Conservation (phyloP, 1,140 invertebrate genomes). For the Bombus impatiens region DNA sequence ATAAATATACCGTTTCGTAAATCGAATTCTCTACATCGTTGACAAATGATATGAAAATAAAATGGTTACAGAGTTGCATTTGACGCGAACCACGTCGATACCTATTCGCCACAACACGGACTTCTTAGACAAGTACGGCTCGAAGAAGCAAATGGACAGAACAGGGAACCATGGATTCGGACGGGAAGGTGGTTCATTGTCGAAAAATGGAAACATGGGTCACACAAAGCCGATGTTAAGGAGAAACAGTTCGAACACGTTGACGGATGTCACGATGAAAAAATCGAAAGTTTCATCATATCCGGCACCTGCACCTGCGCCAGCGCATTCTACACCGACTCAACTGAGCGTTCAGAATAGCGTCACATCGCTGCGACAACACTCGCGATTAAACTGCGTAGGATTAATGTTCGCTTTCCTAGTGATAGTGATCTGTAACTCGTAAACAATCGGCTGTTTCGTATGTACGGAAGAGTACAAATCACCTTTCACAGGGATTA, state of each 20-base stretch:
- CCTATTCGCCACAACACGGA: constrained; percentile 44
- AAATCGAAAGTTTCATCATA: constrained; percentile 56
- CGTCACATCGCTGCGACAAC: constrained; percentile 34
- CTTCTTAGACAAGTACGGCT: constrained; percentile 36
- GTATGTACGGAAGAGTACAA: constrained; percentile 24
- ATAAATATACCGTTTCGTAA: too few species aligned
- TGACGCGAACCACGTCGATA: constrained; percentile 48
- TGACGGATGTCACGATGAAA: constrained; percentile 47
- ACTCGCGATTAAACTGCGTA: constrained; percentile 40
- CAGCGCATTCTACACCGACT: constrained; percentile 66
- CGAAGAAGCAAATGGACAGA: constrained; percentile 48
- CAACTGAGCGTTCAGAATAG: constrained; percentile 56
- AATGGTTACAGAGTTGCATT: constrained; percentile 59
- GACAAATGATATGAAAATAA: not conserved
- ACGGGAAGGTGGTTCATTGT: constrained; percentile 18
- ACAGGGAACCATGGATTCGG: constrained; percentile 42
- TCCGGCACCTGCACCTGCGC: constrained; percentile 61
- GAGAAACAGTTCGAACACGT: constrained; percentile 54
- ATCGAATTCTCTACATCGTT: too few species aligned
- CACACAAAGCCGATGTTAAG: constrained; percentile 49
- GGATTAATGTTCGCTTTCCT: constrained; percentile 36
- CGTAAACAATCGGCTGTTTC: constrained; percentile 21
- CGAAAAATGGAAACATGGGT: constrained; percentile 42
- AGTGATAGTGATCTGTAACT: constrained; percentile 40
- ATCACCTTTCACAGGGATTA: constrained; percentile 16